Evolutionary conservation across 2,113 vertebrate species (phyloP).

Genomic region (Tonatia bakeri): DNA sequence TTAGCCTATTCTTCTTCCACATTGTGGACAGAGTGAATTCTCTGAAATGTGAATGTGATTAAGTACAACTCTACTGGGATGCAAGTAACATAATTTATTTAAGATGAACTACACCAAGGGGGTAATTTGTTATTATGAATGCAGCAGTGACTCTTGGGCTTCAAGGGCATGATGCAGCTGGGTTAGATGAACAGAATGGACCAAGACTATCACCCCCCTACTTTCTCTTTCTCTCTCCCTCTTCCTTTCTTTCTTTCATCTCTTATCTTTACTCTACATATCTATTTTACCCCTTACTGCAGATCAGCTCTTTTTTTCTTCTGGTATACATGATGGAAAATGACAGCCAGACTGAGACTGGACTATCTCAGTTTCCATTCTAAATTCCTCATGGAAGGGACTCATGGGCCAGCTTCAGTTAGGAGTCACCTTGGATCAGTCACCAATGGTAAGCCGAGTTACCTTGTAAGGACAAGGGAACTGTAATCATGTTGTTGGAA

Average conservation of each 20-base stretch:
- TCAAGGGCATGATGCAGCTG: not conserved
- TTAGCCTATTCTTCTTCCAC: not conserved
- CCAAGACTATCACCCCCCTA: not conserved
- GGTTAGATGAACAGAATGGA: not conserved
- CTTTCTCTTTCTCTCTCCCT: not conserved
- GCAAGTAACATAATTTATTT: not conserved
- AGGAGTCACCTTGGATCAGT: not conserved
- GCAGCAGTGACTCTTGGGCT: not conserved
- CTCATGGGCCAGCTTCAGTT: not conserved
- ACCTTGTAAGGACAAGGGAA: not conserved
- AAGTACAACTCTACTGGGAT: not conserved
- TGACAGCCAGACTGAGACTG: not conserved
- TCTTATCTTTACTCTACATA: not conserved
- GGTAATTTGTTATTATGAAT: not conserved
- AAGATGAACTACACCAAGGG: not conserved
- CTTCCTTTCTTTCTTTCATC: not conserved
- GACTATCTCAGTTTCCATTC: not conserved
- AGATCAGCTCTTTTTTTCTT: not conserved
- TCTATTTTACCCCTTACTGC: not conserved
- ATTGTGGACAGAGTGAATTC: not conserved
- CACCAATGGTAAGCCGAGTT: not conserved
- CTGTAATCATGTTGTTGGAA: not conserved
- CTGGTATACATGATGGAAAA: not conserved
- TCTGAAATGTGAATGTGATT: not conserved
- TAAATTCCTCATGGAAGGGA: not conserved